Evolutionary conservation across 2,888 invertebrate genomes (phyloP).

Genomic region (Epirrhoe tristata): DNA sequence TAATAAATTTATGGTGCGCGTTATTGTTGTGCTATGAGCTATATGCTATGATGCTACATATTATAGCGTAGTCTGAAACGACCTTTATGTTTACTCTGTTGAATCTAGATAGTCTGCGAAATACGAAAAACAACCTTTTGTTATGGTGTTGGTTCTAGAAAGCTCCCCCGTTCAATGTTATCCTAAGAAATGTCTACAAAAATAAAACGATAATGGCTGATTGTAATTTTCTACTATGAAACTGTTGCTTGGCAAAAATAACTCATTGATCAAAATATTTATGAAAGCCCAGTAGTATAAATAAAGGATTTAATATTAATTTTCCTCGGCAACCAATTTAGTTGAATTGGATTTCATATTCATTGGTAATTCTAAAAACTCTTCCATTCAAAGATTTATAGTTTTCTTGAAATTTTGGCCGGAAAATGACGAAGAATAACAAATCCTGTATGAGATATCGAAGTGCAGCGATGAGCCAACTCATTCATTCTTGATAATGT

Average conservation of each 20-base stretch:
- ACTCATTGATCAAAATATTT: no score
- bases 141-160: not conserved
- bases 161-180: not conserved
- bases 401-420: not conserved
- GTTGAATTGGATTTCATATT: not conserved
- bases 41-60: no score
- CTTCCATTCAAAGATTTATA: not conserved
- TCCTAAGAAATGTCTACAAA: not conserved
- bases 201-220: no score
- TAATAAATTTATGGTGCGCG: no score
- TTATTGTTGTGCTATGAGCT: no score
- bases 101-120: conserved; percentile 14
- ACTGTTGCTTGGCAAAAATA: no score
- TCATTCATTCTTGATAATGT: conserved; percentile 7
- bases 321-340: not conserved
- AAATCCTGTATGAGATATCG: not conserved
- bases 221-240: no score
- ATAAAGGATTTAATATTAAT: no score
- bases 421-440: not conserved
- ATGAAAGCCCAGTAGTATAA: no score
- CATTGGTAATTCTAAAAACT: not conserved
- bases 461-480: conserved; percentile 4
- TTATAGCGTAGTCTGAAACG: no score
- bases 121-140: not conserved
- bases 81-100: conserved; percentile 52